Base-by-base conservation (phyloP, 2,113 vertebrate genomes). In the Chelonoidis abingdonii region DNA sequence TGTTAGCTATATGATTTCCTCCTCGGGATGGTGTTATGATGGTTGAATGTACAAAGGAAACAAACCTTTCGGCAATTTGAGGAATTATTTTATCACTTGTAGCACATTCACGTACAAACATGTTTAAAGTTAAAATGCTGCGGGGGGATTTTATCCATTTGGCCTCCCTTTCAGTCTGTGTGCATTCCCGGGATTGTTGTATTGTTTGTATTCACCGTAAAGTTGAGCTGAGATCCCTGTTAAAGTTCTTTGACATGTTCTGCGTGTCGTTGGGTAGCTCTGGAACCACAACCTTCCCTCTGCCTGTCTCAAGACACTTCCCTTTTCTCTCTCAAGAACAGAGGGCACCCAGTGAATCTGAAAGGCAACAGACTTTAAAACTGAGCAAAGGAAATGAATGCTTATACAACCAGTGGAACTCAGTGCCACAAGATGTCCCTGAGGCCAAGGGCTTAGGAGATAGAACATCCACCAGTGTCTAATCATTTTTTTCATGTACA, bases 291-390 rank as follows among this genome's bases (percentile, higher is more conserved):
- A 5, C 19, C 80, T 35, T 1, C 44, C 35, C 29, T 29, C 62
- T 0, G 1, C 75, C 38, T 80, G 56, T 13, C 44, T 25, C 21
- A 35, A 22, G 0, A 0, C 89, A 25, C 52, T 2, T 1, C 27
- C 24, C 29, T 50, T 62, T 41, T 54, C 47, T 8, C 1, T 0
- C 17, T 6, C 50, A 27, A 53, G 57, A 38, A 94, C 31, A 50
- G 80, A 80, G 10, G 78, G 5, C 53, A 31, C 41, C 72, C 1
- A 0, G 21, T 4, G 52, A 86, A 72, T 19, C n/a, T 29, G 49
- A 22, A 41, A 53, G 52, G 72, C 29, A 57, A 19, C 72, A 47
- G 31, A 17, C 2, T 2, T 76, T 57, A 56, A 83, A 57, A 56
- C 50, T 14, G 10, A 44, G 24, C 24, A 47, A 76, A 44, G 75